These are phyloP conservation scores for Apamea sordens DNA, from an alignment of 2,888 invertebrate genomes.

Conservation along the genomic window DNA sequence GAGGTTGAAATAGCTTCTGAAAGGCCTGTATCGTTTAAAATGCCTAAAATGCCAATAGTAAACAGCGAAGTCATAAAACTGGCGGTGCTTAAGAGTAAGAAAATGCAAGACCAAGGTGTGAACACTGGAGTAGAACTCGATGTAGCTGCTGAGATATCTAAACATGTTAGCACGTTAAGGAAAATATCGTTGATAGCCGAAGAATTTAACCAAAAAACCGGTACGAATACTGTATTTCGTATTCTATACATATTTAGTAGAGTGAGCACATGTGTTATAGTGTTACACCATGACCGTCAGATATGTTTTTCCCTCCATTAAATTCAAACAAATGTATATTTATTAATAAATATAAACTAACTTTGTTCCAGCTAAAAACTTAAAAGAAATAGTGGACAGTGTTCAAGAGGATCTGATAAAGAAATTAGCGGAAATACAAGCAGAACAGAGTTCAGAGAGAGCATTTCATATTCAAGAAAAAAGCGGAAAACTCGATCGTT, in stretches of 20 bases:
- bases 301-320: not conserved
- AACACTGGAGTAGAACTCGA: constrained; percentile 82
- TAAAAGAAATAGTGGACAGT: constrained; percentile 87
- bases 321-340: not conserved
- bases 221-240: constrained; percentile 65
- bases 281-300: not conserved
- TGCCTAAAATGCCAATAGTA: constrained; percentile 85
- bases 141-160: constrained; percentile 82
- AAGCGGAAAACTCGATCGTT: constrained; percentile 30
- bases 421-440: constrained; percentile 83
- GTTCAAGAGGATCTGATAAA: constrained; percentile 86
- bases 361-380: constrained; percentile 82
- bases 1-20: constrained; percentile 58
- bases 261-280: not conserved
- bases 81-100: constrained; percentile 69
- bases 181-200: constrained; percentile 88
- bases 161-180: constrained; percentile 82
- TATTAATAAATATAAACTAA: constrained; percentile 1
- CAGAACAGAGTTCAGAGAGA: constrained; percentile 72
- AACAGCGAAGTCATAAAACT: constrained; percentile 81
- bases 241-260: not conserved
- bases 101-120: constrained; percentile 77
- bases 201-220: constrained; percentile 88
- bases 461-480: constrained; percentile 52
- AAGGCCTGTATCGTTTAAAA: constrained; percentile 73